Evolutionary conservation across 2,113 vertebrate genomes (phyloP), one percentile per base, ranked within the genome.

Genomic region (Pseudopipra pipra): DNA sequence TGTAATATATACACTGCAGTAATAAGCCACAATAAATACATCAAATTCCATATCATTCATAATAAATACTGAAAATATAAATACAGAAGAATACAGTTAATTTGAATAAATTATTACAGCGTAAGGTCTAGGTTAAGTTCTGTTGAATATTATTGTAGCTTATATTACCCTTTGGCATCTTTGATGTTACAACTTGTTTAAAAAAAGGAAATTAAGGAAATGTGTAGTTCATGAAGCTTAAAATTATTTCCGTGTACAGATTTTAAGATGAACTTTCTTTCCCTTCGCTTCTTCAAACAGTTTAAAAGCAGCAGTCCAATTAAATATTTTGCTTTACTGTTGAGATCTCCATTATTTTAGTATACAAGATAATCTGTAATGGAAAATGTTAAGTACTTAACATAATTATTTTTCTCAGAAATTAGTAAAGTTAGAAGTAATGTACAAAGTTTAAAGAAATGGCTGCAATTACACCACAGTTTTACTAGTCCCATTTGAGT

Each of bases 11-110:
- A 99, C 98, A 99, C 97, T 98, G 98, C 98, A 98, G 98, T 98
- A 99, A 98, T 98, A 99, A 99, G 98, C 98, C 98, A 99, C 99
- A 99, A 99, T 99, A 99, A 99, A 99, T 99, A 99, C 98, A 99
- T 98, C 95, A 98, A 98, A 98, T 97, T 98, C 97, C 98, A 98
- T 98, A 98, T 99, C 98, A 99, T 99, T 99, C 98, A 98, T 98
- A 99, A 99, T 99, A 99, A 99, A 99, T 99, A 99, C 98, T 20
- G 96, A 98, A 98, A 98, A 98, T 97, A 98, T 98, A 98, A 98
- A 98, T 98, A 98, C 98, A 98, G 97, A 98, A 97, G 97, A 97
- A 97, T 98, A 98, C 96, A 98, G 97, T 97, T 98, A 98, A 96
- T 98, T 96, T 96, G 96, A 98, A 98, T 97, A 98, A 98, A 98